Evolutionary conservation across 2,113 vertebrate genomes (phyloP).

Genomic region (Tupaia chinensis): DNA sequence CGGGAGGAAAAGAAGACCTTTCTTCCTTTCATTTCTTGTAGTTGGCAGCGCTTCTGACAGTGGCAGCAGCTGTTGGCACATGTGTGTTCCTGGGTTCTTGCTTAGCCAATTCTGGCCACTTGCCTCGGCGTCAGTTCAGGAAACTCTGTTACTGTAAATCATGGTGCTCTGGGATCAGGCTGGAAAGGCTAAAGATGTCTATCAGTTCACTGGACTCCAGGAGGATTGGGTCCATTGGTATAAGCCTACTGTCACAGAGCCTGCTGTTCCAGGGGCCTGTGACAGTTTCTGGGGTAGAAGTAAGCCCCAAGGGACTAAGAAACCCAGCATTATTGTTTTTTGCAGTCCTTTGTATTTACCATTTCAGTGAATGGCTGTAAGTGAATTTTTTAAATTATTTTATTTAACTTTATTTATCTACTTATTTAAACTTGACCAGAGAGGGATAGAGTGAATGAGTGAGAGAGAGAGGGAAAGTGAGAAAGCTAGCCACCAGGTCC

Average conservation of each 20-base stretch:
- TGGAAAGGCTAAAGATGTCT: background rate
- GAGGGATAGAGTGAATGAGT: too few relatives aligned
- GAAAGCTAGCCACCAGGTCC: too few relatives aligned
- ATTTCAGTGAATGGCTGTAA: background rate
- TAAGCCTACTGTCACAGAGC: background rate
- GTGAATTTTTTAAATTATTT: background rate
- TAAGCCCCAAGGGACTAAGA: background rate
- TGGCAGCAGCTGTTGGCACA: background rate
- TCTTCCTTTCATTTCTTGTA: background rate
- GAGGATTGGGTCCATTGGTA: background rate
- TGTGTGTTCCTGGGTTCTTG: background rate
- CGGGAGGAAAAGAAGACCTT: background rate
- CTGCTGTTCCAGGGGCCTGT: background rate
- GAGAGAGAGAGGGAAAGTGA: too few relatives aligned
- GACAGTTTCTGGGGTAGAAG: background rate
- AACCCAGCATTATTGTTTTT: background rate
- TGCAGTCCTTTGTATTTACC: background rate
- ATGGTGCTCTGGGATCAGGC: background rate
- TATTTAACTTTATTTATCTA: too few relatives aligned
- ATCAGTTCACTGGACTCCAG: background rate
- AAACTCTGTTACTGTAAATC: slow-evolving; percentile 25
- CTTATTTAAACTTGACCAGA: too few relatives aligned
- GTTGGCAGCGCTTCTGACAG: background rate
- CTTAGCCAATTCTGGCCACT: background rate
- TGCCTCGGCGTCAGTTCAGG: slow-evolving; percentile 10